Percentiles rank a stretch among this genome's conserved stretches.
Conservation (phyloP, 2,797 vertebrate genomes). For the Lithobates sylvaticus region DNA sequence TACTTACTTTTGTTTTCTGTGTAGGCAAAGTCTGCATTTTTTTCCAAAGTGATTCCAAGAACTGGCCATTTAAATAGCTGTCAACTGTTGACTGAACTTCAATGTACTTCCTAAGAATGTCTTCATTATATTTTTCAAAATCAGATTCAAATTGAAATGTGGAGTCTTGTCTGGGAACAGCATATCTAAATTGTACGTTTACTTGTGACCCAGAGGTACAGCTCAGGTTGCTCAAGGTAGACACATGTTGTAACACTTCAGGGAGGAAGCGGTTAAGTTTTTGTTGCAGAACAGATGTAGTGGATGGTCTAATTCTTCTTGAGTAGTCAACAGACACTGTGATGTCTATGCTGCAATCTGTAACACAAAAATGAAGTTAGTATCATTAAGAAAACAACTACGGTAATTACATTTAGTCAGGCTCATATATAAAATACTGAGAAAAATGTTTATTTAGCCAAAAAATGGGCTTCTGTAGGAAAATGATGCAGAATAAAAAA, state of each 20-base stretch:
- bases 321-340: slow-evolving; percentile 86
- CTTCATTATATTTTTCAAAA: slow-evolving; percentile 77
- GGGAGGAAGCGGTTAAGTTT: slow-evolving; percentile 78
- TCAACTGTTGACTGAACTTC: slow-evolving; percentile 57
- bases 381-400: not conserved
- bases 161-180: slow-evolving; percentile 69
- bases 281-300: slow-evolving; percentile 70
- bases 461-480: not conserved
- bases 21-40: slow-evolving; percentile 71
- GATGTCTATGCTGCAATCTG: slow-evolving; percentile 83
- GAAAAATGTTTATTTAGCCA: not conserved
- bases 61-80: slow-evolving; percentile 75
- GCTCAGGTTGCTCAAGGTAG: slow-evolving; percentile 76
- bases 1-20: slow-evolving; percentile 83
- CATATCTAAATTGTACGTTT: slow-evolving; percentile 73
- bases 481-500: too few relatives aligned
- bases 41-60: slow-evolving; percentile 77
- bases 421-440: too few relatives aligned
- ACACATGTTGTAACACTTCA: slow-evolving; percentile 73
- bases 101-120: slow-evolving; percentile 78
- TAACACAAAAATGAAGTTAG: not conserved
- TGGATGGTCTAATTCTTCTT: slow-evolving; percentile 4
- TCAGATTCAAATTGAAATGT: slow-evolving; percentile 71
- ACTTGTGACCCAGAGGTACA: slow-evolving; percentile 66
- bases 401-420: not conserved